Conservation (phyloP, 2,113 vertebrate genomes). For the Trematomus loennbergii region DNA sequence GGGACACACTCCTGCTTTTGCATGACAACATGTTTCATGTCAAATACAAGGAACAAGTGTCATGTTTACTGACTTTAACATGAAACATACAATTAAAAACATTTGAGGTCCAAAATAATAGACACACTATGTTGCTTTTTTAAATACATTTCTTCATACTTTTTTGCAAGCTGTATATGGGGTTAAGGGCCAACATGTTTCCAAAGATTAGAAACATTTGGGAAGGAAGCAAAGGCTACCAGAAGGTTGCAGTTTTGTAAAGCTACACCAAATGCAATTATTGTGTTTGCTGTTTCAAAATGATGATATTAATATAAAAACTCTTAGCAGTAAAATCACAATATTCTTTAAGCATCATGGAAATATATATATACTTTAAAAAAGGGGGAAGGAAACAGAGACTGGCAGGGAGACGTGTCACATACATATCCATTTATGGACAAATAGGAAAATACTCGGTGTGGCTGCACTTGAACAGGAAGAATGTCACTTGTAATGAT, state of each 20-base stretch:
- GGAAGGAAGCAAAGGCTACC: too few species aligned
- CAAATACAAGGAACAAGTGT: not conserved
- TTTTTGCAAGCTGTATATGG: too few species aligned
- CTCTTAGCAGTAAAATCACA: not conserved
- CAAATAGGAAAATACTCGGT: not conserved
- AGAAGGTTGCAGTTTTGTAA: too few species aligned
- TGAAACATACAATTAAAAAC: not conserved
- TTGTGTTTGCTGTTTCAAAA: not conserved
- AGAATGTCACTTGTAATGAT: not conserved
- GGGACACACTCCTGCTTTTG: slow-evolving; percentile 19
- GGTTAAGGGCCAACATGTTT: too few species aligned
- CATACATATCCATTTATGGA: not conserved
- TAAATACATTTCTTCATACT: too few species aligned
- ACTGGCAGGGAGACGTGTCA: not conserved
- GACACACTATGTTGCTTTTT: not conserved
- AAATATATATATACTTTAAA: not conserved
- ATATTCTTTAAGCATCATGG: not conserved
- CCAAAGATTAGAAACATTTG: too few species aligned
- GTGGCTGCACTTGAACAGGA: not conserved
- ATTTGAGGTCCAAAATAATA: not conserved
- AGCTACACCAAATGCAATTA: not conserved
- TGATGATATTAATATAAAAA: not conserved
- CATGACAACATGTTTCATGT: slow-evolving; percentile 8
- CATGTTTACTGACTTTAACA: slow-evolving; percentile 10
- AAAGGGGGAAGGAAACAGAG: not conserved